Evolutionary conservation across 2,113 vertebrate genomes (phyloP).

Genomic region (Cettia cetti): DNA sequence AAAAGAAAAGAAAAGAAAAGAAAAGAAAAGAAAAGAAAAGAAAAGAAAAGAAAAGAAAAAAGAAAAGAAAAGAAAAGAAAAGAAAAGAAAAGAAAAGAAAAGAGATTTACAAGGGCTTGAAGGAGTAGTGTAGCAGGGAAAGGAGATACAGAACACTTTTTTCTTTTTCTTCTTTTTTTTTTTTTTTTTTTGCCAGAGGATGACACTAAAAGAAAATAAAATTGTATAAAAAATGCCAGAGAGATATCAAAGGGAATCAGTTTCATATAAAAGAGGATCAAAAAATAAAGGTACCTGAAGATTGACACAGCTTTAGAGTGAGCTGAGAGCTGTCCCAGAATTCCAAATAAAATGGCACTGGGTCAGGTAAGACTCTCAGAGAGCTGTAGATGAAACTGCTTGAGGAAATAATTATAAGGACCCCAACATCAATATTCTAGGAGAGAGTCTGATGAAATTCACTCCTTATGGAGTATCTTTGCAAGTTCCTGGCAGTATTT

Average conservation of each 20-base stretch:
- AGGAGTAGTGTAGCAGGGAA: neutral
- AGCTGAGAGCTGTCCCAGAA: conserved; percentile 30
- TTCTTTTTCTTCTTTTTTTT: too few relatives aligned
- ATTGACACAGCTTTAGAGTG: conserved; percentile 47
- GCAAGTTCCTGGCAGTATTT: neutral
- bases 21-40: too few relatives aligned
- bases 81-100: too few relatives aligned
- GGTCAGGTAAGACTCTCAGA: neutral
- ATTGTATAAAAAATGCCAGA: neutral
- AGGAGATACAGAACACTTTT: neutral
- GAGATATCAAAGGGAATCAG: conserved; percentile 45
- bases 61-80: too few relatives aligned
- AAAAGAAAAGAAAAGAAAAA: too few relatives aligned
- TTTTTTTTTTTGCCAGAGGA: neutral
- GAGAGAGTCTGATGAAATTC: neutral
- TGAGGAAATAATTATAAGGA: conserved; percentile 12
- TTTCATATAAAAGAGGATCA: conserved; percentile 61
- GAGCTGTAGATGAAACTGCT: neutral
- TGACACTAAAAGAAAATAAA: conserved; percentile 48
- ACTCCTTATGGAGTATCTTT: neutral
- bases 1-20: too few relatives aligned
- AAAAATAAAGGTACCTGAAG: conserved; percentile 42
- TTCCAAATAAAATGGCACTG: conserved; percentile 9
- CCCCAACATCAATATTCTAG: neutral
- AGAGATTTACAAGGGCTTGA: neutral